Evolutionary conservation across 1,140 invertebrate species (phyloP).

Genomic region (Plectus sambesii): DNA sequence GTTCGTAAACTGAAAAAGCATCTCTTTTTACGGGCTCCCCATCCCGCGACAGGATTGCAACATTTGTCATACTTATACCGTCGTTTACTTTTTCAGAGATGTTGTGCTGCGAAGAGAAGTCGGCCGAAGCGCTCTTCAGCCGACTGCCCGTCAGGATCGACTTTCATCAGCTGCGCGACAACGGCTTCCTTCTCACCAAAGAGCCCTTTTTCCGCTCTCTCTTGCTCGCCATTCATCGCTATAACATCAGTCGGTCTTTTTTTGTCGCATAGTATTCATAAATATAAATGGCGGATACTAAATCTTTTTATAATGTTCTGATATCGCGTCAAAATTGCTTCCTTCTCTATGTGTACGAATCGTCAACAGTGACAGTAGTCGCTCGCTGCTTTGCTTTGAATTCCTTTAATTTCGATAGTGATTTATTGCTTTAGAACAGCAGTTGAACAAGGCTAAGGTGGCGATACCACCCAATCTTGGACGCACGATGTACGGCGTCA

Average conservation of each 20-base stretch:
- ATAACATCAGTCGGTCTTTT: slow-evolving; percentile 26
- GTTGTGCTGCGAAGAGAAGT: slow-evolving; percentile 30
- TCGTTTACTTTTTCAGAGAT: slow-evolving; percentile 28
- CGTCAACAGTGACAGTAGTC: no score
- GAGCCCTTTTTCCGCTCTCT: slow-evolving; percentile 45
- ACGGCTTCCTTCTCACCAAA: slow-evolving; percentile 33
- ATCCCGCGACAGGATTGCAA: no score
- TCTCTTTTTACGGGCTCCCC: no score
- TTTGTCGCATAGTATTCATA: no score
- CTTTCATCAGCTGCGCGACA: slow-evolving; percentile 20
- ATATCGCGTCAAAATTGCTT: no score
- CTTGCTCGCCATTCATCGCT: slow-evolving; percentile 32
- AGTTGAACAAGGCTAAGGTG: slow-evolving; percentile 36
- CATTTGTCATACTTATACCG: slow-evolving; percentile 20
- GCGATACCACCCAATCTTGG: slow-evolving; percentile 38
- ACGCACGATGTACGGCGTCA: slow-evolving; percentile 46
- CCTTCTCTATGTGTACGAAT: no score
- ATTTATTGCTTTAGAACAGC: not conserved
- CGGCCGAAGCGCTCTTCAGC: slow-evolving; percentile 30
- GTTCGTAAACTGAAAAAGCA: no score
- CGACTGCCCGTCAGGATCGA: slow-evolving; percentile 37
- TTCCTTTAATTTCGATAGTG: no score
- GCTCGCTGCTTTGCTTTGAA: no score
- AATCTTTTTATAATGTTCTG: no score
- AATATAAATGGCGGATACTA: no score